Evolutionary conservation across 2,113 vertebrate species (phyloP), one percentile per base, ranked within the genome.

Genomic region (Cavia porcellus): DNA sequence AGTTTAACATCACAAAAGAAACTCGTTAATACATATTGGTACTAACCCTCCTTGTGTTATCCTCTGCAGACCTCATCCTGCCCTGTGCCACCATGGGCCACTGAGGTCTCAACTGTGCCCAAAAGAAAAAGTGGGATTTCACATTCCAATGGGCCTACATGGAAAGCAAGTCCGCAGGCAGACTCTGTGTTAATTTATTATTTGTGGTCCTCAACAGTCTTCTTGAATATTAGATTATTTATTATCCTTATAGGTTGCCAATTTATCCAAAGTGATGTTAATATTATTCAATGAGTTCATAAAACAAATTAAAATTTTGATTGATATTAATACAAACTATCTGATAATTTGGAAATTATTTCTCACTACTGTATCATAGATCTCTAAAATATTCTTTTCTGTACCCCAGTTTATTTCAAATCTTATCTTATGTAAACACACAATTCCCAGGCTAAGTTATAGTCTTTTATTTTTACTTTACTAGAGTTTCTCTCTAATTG

Each of bases 251-350:
- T 5, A 52, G 50, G 50, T 50, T 77, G 5, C 12, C 5, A 28
- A 68, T 72, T 82, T 92, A 87, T 87, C 47, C 22, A 82, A 74
- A 92, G 15, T 52, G 38, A 91, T 52, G 72, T 81, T 25, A 72
- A 25, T 62, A 81, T 81, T 81, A 42, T 80, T 87, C 70, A 81
- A 45, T 82, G 35, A 55, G 22, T 52, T 82, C 35, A 55, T 14
- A 42, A 72, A 64, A 45, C 7, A 86, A 91, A 25, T 74, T 72
- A 47, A 45, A 95, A 64, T 64, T 81, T 86, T 81, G 3, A 52
- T 66, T 68, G 24, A 38, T 72, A 55, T 28, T 52, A 80, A 61
- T 81, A 17, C 2, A 80, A 50, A 50, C 24, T 52, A 59, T 57
- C 32, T 47, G 55, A 62, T 77, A 66, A 15, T 52, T 83, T 57